Base-by-base conservation (phyloP, 2,888 invertebrate species). In the Scaptomyza reducta region DNA sequence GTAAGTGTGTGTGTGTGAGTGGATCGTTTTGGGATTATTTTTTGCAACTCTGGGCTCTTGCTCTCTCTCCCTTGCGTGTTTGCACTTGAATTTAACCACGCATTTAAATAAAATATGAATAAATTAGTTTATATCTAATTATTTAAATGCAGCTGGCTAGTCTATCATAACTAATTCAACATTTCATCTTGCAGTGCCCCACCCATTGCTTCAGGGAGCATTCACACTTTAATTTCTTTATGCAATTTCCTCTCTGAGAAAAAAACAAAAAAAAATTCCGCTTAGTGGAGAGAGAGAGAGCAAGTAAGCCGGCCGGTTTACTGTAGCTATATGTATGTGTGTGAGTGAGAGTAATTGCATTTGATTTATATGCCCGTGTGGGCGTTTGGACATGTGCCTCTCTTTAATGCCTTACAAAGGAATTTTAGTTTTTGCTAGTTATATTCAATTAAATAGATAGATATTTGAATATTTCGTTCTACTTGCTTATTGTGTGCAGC, bases 321-420 rank as follows among this genome's bases (percentile, higher is more conserved):
- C 29, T 45, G 27, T 11, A 11, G 46, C 22, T 1, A 38, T 38
- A 22, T 41, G 45, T 38, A 27, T 25, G 33, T 46, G 50, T 38
- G 18, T 35, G 10, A 13, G 53, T 18, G 70, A 50, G 68, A 62
- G 62, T 25, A 31, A 42, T 41, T 33, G 44, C 44, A 40, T 33
- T 29, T 35, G 14, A 25, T 14, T n/a, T 66, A 42, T 47, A 10
- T 47, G 53, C 10, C 22, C 13, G 6, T 58, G 75, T 77, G 55
- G 61, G 77, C 44, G 68, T 50, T 59, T 25, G 40, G 35, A 40
- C 60, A 46, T 72, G 53, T 57, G 53, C 38, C 13, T 38, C 35
- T 47, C 45, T 57, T 57, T 44, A 59, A 66, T 62, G 58, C 74
- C 77, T 74, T 76, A 77, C 73, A 67, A 74, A 74, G 74, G 56